Evolutionary conservation across 2,797 vertebrate genomes (phyloP).

Genomic region (Loris lydekkerianus): DNA sequence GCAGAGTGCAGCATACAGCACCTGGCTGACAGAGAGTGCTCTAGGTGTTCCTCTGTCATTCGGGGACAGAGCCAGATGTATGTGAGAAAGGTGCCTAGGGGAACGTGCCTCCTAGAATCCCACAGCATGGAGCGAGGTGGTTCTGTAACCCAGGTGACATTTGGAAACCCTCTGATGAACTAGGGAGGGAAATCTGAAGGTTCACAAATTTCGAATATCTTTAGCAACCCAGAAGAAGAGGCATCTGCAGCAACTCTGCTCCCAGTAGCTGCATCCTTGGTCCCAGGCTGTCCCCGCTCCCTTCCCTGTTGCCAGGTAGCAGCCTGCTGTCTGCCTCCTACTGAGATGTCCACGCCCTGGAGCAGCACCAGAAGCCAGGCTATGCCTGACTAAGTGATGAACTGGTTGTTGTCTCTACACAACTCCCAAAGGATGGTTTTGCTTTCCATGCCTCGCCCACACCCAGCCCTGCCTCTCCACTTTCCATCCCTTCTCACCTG

Average conservation of each 20-base stretch:
- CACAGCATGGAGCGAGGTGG: not conserved
- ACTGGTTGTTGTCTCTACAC: not conserved
- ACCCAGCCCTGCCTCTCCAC: not conserved
- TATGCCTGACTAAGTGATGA: not conserved
- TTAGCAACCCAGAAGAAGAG: not conserved
- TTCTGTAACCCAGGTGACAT: not conserved
- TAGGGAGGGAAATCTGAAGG: not conserved
- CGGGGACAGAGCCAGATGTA: not conserved
- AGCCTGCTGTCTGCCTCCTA: not conserved
- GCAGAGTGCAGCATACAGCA: not conserved
- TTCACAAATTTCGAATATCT: not conserved
- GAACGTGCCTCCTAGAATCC: not conserved
- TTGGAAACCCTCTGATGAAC: not conserved
- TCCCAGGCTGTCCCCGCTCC: not conserved
- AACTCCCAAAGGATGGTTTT: not conserved
- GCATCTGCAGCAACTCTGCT: not conserved
- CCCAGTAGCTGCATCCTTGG: not conserved
- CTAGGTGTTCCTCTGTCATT: not conserved
- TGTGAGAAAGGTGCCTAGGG: not conserved
- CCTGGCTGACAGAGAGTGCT: not conserved
- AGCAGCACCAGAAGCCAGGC: not conserved
- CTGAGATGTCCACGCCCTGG: not conserved
- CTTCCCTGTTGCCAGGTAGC: not conserved
- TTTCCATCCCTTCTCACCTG: not conserved
- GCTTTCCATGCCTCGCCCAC: accelerated